Evolutionary conservation across 37 sponge, comb jelly and placozoan genomes (phyloP), one percentile per base, ranked within the genome.

Genomic region (Cliona cf. orientalis): DNA sequence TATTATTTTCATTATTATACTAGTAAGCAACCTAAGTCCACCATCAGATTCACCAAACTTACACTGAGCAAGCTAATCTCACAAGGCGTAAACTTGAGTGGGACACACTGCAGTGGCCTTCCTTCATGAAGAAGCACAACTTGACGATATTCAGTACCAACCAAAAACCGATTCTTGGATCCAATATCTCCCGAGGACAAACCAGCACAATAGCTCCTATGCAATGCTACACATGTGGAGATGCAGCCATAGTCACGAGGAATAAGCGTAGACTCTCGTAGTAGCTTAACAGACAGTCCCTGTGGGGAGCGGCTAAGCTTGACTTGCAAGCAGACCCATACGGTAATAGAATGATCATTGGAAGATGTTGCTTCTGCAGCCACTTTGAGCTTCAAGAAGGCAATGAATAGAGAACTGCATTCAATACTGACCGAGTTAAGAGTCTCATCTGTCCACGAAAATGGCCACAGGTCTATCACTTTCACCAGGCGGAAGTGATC

Each of bases 141-240:
- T 64, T 87, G 87, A 14, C 74, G 66, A 58, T 55, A 74, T 23
- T 42, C 23, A 28, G 87, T 87, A 1, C 87, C 87, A 23, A 87
- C 80, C 26, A 80, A 2, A 58, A 56, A 66, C 23, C n/a, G 26
- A 9, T 3, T 14, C 34, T 42, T 66, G 9, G 26, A 22, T 29
- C 29, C 53, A 35, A 74, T 35, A 35, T 60, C 74, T 23, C 74
- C 74, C 1, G 39, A 44, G 25, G 3, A 12, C 38, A 56, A 7
- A 36, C 40, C 45, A 53, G 71, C 49, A 28, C 23, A 46, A 39
- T 34, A 53, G n/a, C 46, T 2, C 17, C 38, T 11, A 34, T 49
- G 53, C 41, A 23, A 31, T 1, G 80, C 58, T 1, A 87, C 53
- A 39, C 87, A 87, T 2, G 66, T 72, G 4, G 73, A 65, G 25